Evolutionary conservation across 2,797 vertebrate genomes (phyloP).

Genomic region (Hydrophis major): DNA sequence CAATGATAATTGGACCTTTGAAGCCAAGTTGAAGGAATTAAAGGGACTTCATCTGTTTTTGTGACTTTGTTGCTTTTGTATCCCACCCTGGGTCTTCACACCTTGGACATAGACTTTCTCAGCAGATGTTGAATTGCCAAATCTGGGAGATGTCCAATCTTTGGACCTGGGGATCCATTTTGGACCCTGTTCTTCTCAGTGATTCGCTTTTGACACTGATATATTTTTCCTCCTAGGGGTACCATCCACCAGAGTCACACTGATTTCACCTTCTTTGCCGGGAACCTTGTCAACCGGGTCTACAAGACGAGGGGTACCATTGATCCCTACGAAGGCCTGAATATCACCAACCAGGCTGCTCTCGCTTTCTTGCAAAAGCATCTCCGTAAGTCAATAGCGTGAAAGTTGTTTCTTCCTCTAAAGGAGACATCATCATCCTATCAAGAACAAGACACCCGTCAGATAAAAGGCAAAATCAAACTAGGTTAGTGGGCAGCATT

Average conservation of each 20-base stretch:
- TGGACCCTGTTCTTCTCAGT: not conserved
- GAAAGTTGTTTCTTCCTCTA: not conserved
- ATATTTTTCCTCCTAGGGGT: constrained; percentile 57
- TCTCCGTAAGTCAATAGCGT: constrained; percentile 64
- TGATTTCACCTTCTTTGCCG: constrained; percentile 69
- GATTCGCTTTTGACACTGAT: not conserved
- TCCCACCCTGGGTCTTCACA: too few species aligned
- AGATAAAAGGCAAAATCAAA: not conserved
- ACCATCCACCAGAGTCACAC: constrained; percentile 71
- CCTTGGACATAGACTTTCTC: not conserved
- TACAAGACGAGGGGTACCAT: constrained; percentile 56
- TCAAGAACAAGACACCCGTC: not conserved
- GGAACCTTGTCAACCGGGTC: constrained; percentile 56
- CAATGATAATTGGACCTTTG: too few species aligned
- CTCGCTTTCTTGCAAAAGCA: constrained; percentile 77
- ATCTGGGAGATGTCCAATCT: too few species aligned
- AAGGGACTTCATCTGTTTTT: too few species aligned
- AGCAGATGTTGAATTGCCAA: not conserved
- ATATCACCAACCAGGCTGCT: constrained; percentile 60
- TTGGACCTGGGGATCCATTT: not conserved
- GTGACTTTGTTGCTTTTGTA: too few species aligned
- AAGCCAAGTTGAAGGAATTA: too few species aligned
- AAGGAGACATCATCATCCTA: not conserved
- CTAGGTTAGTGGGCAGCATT: not conserved
- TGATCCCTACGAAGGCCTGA: constrained; percentile 64